phyloP scores from a whole-genome alignment of 1,140 invertebrate genomes.

The Drosophila jambulina region DNA sequence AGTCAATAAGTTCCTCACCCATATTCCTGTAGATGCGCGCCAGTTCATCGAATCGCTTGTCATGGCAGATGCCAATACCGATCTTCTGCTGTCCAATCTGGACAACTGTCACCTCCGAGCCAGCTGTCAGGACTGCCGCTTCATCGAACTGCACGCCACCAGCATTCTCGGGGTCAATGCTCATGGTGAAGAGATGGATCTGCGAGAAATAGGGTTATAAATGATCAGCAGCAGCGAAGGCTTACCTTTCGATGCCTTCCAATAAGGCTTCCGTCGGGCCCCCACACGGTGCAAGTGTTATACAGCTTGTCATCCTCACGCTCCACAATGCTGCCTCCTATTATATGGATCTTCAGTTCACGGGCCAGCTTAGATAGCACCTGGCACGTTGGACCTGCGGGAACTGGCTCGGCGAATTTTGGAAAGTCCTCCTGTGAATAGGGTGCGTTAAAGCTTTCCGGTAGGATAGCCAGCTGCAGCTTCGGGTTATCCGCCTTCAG shows the following conservation, averaged over 20 bases:
- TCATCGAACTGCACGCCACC: constrained; percentile 96
- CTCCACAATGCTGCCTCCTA: constrained; percentile 97
- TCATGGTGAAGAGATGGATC: constrained; percentile 97
- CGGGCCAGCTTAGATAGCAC: constrained; percentile 91
- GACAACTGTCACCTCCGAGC: constrained; percentile 91
- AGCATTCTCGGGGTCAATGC: constrained; percentile 88
- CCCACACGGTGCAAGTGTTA: constrained; percentile 97
- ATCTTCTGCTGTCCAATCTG: constrained; percentile 90
- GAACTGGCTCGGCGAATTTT: constrained; percentile 94
- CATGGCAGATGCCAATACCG: constrained; percentile 97
- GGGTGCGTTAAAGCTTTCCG: constrained; percentile 98
- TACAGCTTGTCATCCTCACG: constrained; percentile 88
- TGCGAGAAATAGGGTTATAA: constrained; percentile 8
- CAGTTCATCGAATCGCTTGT: constrained; percentile 96
- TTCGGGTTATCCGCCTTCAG: constrained; percentile 90
- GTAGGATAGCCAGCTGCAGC: constrained; percentile 89
- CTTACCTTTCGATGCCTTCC: constrained; percentile 90
- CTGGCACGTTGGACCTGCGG: constrained; percentile 89
- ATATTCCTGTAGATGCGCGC: constrained; percentile 91
- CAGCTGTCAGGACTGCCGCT: constrained; percentile 92
- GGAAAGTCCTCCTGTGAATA: constrained; percentile 92
- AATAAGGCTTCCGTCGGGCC: constrained; percentile 90
- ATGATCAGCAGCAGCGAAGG: constrained; percentile 15
- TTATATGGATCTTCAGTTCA: constrained; percentile 91
- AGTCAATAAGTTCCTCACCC: constrained; percentile 33